Evolutionary conservation across 2,797 vertebrate genomes (phyloP).

Genomic region (Acanthis flammea): DNA sequence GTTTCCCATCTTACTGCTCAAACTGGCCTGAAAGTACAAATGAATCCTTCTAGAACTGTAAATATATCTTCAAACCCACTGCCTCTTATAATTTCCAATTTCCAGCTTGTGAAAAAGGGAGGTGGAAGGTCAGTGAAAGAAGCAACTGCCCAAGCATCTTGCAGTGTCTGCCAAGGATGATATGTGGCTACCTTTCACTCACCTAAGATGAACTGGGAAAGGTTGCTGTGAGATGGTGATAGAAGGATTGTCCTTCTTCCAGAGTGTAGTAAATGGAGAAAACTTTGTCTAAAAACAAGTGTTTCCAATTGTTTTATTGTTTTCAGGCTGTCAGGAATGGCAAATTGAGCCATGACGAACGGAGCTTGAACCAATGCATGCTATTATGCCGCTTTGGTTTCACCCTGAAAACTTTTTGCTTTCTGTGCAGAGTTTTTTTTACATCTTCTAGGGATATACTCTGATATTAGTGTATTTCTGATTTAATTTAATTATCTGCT

Average conservation of each 20-base stretch:
- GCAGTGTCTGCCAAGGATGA: not conserved
- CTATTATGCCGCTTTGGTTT: not conserved
- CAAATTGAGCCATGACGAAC: not conserved
- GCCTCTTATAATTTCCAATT: not conserved
- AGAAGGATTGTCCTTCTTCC: not conserved
- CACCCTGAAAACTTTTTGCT: not conserved
- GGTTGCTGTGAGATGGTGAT: not conserved
- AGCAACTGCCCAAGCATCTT: not conserved
- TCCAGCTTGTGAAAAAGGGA: not conserved
- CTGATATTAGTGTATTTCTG: conserved; percentile 5
- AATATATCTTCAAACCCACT: not conserved
- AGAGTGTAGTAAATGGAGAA: not conserved
- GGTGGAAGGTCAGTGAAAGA: not conserved
- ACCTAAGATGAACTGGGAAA: not conserved
- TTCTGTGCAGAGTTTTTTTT: not conserved
- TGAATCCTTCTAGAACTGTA: not conserved
- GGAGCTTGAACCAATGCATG: not conserved
- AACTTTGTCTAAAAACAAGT: not conserved
- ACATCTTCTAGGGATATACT: not conserved
- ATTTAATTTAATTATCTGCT: conserved; percentile 43
- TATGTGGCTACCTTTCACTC: not conserved
- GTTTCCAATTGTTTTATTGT: not conserved
- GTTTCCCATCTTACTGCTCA: not conserved
- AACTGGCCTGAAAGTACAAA: not conserved
- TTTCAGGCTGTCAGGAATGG: not conserved